Base-by-base conservation (phyloP, 2,888 invertebrate genomes). In the Megamerina dolium region DNA sequence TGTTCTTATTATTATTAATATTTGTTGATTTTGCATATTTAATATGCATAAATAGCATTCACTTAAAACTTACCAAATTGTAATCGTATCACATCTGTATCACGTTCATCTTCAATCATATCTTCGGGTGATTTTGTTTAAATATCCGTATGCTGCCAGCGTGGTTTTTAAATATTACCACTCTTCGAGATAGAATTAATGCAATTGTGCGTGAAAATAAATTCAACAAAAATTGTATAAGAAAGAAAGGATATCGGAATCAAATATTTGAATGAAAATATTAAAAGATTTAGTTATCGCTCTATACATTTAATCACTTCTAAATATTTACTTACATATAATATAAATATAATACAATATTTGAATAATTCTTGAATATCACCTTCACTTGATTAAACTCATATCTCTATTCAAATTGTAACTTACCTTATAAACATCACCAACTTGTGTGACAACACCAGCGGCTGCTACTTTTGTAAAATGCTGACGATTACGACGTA, bases 71-170 rank as follows among this genome's bases (percentile, higher is more conserved):
- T 73, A 83, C 83, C 83, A 58, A 81, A 83, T 75, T 83, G 83
- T 49, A 82, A 82, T 50, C 83, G 84, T 66, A 85, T 84, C 48
- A 84, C 79, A 68, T 85, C 84, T 16, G 84, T 84, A 72, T 85
- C 84, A 50, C 70, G 65, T 57, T 68, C 69, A 49, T 70, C 69
- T 52, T 70, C 68, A 40, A 68, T 64, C 50, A 68, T 56, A 56
- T 70, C 71, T 48, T 70, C 70, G 1, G 70, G 62, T 39, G 70
- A 68, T 52, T 70, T 71, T 13, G 68, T 66, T 60, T 70, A 69
- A 45, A 68, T 74, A 63, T 69, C 77, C 63, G 65, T 76, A 51
- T 72, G 71, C 46, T 72, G 70, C 72, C 72, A 72, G 5, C 72
- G 69, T 40, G 72, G 70, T 49, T 70, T 72, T 43, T 70, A 71